Evolutionary conservation across 2,113 vertebrate genomes (phyloP).

Genomic region (Pteronura brasiliensis): DNA sequence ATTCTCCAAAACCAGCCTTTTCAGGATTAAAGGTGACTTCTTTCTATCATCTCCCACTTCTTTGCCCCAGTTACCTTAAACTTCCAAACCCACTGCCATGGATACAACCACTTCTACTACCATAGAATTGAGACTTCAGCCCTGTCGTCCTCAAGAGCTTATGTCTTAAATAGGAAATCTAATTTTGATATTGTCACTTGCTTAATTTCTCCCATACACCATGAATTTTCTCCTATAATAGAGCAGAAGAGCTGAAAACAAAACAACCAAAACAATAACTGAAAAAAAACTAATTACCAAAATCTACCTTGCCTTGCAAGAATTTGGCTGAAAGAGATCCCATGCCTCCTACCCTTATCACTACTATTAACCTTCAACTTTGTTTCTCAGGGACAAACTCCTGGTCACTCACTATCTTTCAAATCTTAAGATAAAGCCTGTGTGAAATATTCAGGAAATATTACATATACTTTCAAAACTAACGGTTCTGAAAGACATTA

Average conservation of each 20-base stretch:
- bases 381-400: conserved; percentile 46
- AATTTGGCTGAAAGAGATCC: background rate
- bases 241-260: background rate
- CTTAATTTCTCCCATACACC: background rate
- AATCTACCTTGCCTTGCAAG: background rate
- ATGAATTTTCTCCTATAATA: background rate
- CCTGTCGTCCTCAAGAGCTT: background rate
- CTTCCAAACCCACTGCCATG: background rate
- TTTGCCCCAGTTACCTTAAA: background rate
- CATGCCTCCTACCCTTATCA: background rate
- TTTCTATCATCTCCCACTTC: conserved; percentile 11
- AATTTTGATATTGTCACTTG: background rate
- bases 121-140: background rate
- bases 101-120: background rate
- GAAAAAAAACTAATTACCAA: background rate
- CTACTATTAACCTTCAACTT: background rate
- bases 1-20: background rate
- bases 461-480: conserved; percentile 74
- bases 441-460: conserved; percentile 69
- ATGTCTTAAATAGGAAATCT: conserved; percentile 28
- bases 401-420: conserved; percentile 19
- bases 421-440: conserved; percentile 61
- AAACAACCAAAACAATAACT: background rate
- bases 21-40: background rate
- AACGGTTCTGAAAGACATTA: conserved; percentile 55